A percentile compares a stretch with the other conserved stretches of the same genome.
These are phyloP conservation scores for Malurus melanocephalus DNA, from an alignment of 2,113 vertebrate genomes.

Conservation along the genomic window DNA sequence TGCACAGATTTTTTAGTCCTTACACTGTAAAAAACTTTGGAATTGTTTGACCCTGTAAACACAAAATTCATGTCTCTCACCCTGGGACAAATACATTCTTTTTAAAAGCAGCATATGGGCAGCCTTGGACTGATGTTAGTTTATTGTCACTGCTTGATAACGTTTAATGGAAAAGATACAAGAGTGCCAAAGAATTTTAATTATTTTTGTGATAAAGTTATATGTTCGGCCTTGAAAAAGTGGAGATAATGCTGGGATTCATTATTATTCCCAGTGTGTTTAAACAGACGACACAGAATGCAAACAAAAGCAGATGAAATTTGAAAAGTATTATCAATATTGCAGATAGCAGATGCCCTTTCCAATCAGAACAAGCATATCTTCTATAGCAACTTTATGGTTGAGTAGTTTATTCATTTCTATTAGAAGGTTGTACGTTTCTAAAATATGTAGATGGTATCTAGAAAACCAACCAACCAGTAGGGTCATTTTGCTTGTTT, in stretches of 20 bases:
- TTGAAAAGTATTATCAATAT: slow-evolving; percentile 99
- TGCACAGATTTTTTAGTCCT: slow-evolving; percentile 69
- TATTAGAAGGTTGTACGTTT: slow-evolving; percentile 97
- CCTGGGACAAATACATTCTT: slow-evolving; percentile 78
- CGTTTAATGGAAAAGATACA: slow-evolving; percentile 98
- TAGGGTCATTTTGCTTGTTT: slow-evolving; percentile 85
- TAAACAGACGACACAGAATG: slow-evolving; percentile 99
- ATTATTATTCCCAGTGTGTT: slow-evolving; percentile 99
- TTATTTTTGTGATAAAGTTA: slow-evolving; percentile 99
- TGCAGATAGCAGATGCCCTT: slow-evolving; percentile 99
- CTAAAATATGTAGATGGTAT: slow-evolving; percentile 88
- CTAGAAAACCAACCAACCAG: slow-evolving; percentile 82
- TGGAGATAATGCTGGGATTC: slow-evolving; percentile 98
- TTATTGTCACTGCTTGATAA: slow-evolving; percentile 96
- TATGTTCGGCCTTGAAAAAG: slow-evolving; percentile 99
- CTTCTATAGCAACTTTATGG: slow-evolving; percentile 98
- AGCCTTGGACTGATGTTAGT: slow-evolving; percentile 89
- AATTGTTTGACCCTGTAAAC: slow-evolving; percentile 77
- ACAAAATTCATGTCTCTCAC: slow-evolving; percentile 79
- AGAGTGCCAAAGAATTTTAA: slow-evolving; percentile 98
- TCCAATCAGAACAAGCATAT: slow-evolving; percentile 98
- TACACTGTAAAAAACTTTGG: slow-evolving; percentile 70
- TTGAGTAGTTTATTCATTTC: slow-evolving; percentile 99
- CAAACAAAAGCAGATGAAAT: slow-evolving; percentile 99
- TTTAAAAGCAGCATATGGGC: slow-evolving; percentile 85